Evolutionary conservation across 2,113 vertebrate genomes (phyloP).

Genomic region (Electrona antarctica): DNA sequence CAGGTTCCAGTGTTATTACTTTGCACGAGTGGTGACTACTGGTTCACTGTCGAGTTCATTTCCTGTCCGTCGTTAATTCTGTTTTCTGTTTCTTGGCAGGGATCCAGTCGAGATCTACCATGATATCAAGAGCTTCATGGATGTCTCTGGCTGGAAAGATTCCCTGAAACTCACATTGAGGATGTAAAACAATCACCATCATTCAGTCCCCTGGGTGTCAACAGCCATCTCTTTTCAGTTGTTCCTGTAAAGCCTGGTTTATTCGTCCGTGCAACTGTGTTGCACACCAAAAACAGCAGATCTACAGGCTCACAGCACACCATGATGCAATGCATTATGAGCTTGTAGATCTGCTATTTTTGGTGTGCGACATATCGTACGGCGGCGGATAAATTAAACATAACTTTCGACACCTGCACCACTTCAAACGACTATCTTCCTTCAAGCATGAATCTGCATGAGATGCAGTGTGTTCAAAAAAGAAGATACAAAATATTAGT

Average conservation of each 20-base stretch:
- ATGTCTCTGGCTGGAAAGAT: slow-evolving; percentile 44
- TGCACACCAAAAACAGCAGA: slow-evolving; percentile 20
- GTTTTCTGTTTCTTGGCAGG: slow-evolving; percentile 63
- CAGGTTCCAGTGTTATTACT: slow-evolving; percentile 58
- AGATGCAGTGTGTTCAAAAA: slow-evolving; percentile 46
- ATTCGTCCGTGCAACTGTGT: too few species aligned
- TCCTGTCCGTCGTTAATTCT: slow-evolving; percentile 44
- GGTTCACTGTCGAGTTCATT: slow-evolving; percentile 22
- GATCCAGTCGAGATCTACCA: slow-evolving; percentile 76
- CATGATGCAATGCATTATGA: too few species aligned
- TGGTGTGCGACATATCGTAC: too few species aligned
- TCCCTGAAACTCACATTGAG: slow-evolving; percentile 57
- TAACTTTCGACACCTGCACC: slow-evolving; percentile 1
- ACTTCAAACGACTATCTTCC: neutral
- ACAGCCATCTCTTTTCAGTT: slow-evolving; percentile 4
- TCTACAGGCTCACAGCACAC: slow-evolving; percentile 32
- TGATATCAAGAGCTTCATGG: slow-evolving; percentile 67
- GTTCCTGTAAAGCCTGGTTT: slow-evolving; percentile 7
- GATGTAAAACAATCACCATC: slow-evolving; percentile 45
- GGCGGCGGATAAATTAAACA: too few species aligned
- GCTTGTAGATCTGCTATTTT: too few species aligned
- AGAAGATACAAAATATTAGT: too few species aligned
- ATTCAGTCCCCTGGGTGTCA: slow-evolving; percentile 32
- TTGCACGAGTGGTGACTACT: slow-evolving; percentile 70
- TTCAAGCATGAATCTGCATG: slow-evolving; percentile 75